Evolutionary conservation across 2,888 invertebrate species (phyloP), one percentile per base, ranked within the genome.

Genomic region (Rhogogaster chlorosoma): DNA sequence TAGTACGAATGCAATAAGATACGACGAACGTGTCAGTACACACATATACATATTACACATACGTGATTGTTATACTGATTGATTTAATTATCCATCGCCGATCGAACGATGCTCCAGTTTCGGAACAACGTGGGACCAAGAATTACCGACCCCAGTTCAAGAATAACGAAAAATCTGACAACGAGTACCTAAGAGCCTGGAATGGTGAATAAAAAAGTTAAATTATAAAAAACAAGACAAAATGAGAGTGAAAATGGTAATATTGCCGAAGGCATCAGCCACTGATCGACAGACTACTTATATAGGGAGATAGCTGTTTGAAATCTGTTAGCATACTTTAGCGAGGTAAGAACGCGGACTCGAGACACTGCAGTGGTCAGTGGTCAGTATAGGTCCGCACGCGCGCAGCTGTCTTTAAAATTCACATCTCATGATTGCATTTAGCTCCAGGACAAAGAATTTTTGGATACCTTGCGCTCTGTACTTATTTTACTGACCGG

Each of bases 371-470:
- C 45, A 61, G 57, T 36, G 38, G 61, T 32, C 80, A 61, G 77
- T 53, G 61, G 49, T 49, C 36, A 36, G 57, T 61, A 61, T 61
- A 61, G 36, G 61, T 80, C 88, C 89, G 89, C 89, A 89, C 89
- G 89, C 89, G 88, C 88, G 88, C 92, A 91, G 90, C 92, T 91
- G 91, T 90, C 90, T 83, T 70, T 57, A 38, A 90, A 92, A 91
- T 91, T 92, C 91, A 91, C 90, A 91, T 90, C 89, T 85, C 88
- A 88, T 89, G 88, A 90, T 89, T 89, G 89, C 89, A 87, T 89
- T 90, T 89, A 84, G 89, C 91, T 90, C 89, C 90, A 87, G 90
- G 90, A 90, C 87, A 89, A 88, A 78, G 87, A 83, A 57, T 84
- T 88, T 87, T 87, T 88, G 88, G 86, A 90, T 88, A 89, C 89